These are phyloP conservation scores for Hydropsyche tenuis DNA, from an alignment of 1,140 invertebrate genomes.

Conservation along the genomic window DNA sequence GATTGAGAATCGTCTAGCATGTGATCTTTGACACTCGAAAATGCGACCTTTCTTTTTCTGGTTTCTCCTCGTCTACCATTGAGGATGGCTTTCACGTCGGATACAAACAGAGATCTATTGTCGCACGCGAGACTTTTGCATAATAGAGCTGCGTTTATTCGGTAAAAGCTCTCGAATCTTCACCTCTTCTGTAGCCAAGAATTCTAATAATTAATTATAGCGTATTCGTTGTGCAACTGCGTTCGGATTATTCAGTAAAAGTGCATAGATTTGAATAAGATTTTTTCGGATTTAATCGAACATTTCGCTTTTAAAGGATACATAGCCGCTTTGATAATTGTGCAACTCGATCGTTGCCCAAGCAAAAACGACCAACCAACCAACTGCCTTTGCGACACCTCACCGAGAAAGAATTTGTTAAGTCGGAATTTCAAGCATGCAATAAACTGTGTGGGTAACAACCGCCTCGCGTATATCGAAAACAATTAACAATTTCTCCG, in stretches of 20 bases:
- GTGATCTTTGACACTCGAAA: background rate
- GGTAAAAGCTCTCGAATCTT: background rate
- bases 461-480: conserved; percentile 7
- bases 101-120: background rate
- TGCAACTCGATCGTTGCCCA: conserved; percentile 1
- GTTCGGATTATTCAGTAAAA: background rate
- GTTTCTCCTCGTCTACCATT: background rate
- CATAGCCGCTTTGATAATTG: background rate
- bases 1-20: background rate
- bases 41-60: conserved; percentile 9
- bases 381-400: conserved; percentile 20
- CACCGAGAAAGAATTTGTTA: conserved; percentile 24
- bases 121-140: background rate
- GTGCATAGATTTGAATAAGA: no score
- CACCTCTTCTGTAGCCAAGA: background rate
- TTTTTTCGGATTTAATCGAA: no score
- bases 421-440: conserved; percentile 22
- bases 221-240: background rate
- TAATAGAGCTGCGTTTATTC: background rate
- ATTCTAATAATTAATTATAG: background rate
- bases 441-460: conserved; percentile 22
- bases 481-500: conserved; percentile 15
- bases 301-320: no score
- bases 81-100: background rate
- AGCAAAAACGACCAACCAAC: background rate